Evolutionary conservation across 2,797 vertebrate genomes (phyloP), one percentile per base, ranked within the genome.

Genomic region (Falco peregrinus): DNA sequence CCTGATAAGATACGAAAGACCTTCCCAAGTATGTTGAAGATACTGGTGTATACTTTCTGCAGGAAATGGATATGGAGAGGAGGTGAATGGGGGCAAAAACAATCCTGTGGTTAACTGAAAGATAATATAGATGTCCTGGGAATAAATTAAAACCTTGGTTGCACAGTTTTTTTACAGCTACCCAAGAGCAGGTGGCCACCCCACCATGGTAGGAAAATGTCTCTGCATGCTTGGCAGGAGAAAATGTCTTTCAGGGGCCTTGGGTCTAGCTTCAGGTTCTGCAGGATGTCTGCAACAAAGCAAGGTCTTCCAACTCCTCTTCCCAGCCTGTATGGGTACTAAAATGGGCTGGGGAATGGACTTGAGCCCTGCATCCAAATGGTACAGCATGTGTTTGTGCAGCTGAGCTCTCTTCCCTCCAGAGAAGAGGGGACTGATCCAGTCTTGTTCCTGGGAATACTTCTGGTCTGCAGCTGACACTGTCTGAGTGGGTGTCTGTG

Each of bases 1-100:
- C 53, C 29, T 31, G 33, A 67, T 71, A 33, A 71, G 33, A 60
- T 2, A 15, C 17, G 26, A 93, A 80, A 91, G 76, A 16, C 21
- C n/a, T 90, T 43, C 14, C 47, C 39, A 68, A 82, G 10, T 26
- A 43, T 0, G 0, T 53, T 20, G n/a, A 69, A 76, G 35, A 1
- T 78, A 33, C 50, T 51, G 26, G 21, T 81, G 21, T 8, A 65
- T 4, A 0, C 18, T 68, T 88, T 88, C 73, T 87, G 16, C 48
- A 59, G 35, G 45, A 84, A 89, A 53, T 7, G 10, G 20, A 16
- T 56, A 51, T 3, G 9, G 45, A 74, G 15, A 88, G 14, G 10
- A 80, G 37, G 60, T 67, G 37, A 85, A 80, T 33, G 20, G 7
- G 26, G 11, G 24, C 75, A 37, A 95, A 81, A 90, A 89, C 29